Evolutionary conservation across 2,797 vertebrate genomes (phyloP), one percentile per base, ranked within the genome.

Genomic region (Amphiprion clarkii): DNA sequence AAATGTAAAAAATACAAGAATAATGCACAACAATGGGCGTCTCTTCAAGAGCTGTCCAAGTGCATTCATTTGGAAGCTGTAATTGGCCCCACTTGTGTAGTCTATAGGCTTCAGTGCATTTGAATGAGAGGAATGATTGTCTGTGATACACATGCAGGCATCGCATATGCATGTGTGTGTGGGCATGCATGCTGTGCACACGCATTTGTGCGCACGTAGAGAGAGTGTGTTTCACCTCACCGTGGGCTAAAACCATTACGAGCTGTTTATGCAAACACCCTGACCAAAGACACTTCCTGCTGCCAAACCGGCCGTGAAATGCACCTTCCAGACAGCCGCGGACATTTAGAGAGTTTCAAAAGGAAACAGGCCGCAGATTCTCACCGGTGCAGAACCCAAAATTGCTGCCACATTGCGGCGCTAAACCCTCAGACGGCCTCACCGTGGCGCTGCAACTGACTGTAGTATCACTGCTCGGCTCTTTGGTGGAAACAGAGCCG

Each of bases 241-340:
- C 17, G 25, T 40, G 5, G 75, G 74, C 76, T 87, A 85, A 90
- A 94, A 91, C 90, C 90, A 94, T 94, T 93, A 93, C 25, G 25
- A 74, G 80, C 83, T 85, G 87, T 92, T 91, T 88, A 87, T 72
- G 83, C 78, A 90, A 93, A 95, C 90, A 92, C 87, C 68, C 87
- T 39, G 72, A 88, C 90, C 84, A 56, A 76, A 87, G 72, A 82
- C 89, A 90, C 93, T 92, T 95, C 93, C 92, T 92, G 87, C 79
- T n/a, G 59, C 57, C 89, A 90, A 95, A 95, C 82, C 88, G 89
- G 84, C 82, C 88, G 54, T 94, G 91, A 94, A 92, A 93, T 93
- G 73, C 79, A 80, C 78, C 87, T 83, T 78, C 57, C 66, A 81
- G 73, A 82, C 70, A 66, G 83, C 66, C 71, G 25, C 53, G 7